These are phyloP conservation scores for Bicyclus anynana DNA, from an alignment of 1,140 invertebrate species.

Conservation along the genomic window DNA sequence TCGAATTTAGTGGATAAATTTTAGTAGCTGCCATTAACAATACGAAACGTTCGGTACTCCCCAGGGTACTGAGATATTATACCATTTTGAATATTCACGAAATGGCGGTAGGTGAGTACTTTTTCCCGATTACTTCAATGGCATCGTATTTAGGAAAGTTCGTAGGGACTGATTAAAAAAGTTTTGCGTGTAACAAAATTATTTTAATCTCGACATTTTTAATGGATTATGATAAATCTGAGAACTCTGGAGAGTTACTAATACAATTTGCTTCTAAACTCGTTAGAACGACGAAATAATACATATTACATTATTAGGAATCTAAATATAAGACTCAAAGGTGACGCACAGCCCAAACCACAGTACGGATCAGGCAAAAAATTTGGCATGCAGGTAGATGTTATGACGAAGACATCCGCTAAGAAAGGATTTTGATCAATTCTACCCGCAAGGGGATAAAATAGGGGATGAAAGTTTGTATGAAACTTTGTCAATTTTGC, in stretches of 20 bases:
- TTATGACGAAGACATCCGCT: too few species aligned
- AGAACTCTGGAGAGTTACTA: neutral
- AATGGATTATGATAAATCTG: neutral
- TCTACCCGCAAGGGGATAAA: too few species aligned
- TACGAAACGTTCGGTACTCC: neutral
- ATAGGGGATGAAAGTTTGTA: too few species aligned
- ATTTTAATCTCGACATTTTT: neutral
- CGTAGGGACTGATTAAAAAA: conserved; percentile 1
- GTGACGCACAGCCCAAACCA: too few species aligned
- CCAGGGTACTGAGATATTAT: neutral
- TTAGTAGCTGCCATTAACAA: neutral
- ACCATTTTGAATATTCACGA: conserved; percentile 2
- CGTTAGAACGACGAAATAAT: too few species aligned
- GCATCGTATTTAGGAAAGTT: neutral
- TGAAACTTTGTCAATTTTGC: too few species aligned
- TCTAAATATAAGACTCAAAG: too few species aligned
- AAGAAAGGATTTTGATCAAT: too few species aligned
- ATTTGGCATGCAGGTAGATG: too few species aligned
- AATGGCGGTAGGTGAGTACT: neutral
- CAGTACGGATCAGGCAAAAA: too few species aligned
- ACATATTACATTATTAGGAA: too few species aligned
- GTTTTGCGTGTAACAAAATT: neutral
- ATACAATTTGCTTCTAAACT: too few species aligned
- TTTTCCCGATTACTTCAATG: neutral
- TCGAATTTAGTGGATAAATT: neutral